phyloP scores from a whole-genome alignment of 2,113 vertebrate species.

The Alethe diademata region DNA sequence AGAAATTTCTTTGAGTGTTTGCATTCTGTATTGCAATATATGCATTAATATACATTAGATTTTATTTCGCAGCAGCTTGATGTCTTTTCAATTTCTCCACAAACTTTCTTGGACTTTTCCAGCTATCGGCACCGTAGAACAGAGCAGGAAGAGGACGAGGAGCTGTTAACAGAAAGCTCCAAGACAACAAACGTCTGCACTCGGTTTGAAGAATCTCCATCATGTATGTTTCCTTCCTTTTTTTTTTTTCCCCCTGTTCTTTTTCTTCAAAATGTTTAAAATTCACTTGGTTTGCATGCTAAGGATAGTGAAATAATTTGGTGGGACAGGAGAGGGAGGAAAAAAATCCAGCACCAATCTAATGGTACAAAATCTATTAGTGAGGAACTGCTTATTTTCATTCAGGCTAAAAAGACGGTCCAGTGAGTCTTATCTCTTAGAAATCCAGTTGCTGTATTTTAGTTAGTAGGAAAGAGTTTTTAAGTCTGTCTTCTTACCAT shows the following conservation, averaged over 20 bases:
- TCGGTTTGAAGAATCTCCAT: constrained; percentile 94
- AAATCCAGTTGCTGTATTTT: background rate
- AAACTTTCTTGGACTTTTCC: background rate
- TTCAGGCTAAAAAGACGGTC: background rate
- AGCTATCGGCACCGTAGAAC: constrained; percentile 95
- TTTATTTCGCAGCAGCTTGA: background rate
- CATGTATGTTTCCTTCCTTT: constrained; percentile 79
- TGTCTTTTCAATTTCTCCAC: background rate
- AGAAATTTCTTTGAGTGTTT: background rate
- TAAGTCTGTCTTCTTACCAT: background rate
- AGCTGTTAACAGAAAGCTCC: constrained; percentile 93
- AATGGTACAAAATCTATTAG: background rate
- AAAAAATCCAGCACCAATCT: rapidly evolving
- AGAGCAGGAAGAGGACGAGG: constrained; percentile 97
- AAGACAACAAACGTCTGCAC: constrained; percentile 95
- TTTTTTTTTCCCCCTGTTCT: background rate
- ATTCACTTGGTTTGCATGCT: background rate
- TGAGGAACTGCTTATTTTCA: background rate
- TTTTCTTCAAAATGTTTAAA: background rate
- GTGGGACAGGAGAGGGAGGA: background rate
- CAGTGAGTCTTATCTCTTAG: background rate
- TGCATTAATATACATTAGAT: background rate
- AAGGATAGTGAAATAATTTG: background rate
- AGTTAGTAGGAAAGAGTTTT: background rate
- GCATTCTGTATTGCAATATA: background rate